Evolutionary conservation across 2,113 vertebrate genomes (phyloP).

Genomic region (Syrmaticus mikado): DNA sequence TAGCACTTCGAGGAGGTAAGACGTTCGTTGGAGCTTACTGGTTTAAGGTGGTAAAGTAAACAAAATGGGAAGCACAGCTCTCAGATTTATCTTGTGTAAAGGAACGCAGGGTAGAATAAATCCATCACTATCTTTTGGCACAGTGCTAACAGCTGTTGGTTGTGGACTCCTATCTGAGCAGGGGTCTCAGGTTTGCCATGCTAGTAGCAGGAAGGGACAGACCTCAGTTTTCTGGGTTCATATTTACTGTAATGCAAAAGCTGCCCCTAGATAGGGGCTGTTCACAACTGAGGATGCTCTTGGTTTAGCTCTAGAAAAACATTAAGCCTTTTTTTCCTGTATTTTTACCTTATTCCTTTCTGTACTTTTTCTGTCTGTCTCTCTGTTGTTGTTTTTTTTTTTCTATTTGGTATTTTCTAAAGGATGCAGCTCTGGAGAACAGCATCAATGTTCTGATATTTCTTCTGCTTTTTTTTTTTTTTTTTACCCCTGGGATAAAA

Average conservation of each 20-base stretch:
- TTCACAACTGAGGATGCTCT: background rate
- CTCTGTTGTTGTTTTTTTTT: background rate
- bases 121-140: background rate
- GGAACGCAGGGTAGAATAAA: background rate
- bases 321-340: background rate
- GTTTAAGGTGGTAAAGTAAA: background rate
- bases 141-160: background rate
- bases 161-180: background rate
- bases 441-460: fast-evolving
- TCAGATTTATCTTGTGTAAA: background rate
- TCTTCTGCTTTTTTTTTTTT: background rate
- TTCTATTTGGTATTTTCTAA: background rate
- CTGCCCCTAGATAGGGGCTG: background rate
- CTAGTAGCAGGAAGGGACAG: background rate
- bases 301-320: background rate
- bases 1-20: background rate
- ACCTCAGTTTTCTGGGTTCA: background rate
- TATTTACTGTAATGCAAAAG: background rate
- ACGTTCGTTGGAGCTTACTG: background rate
- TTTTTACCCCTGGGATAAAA: background rate
- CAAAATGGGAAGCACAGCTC: background rate
- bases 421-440: background rate
- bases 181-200: background rate
- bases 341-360: too few species aligned
- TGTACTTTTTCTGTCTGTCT: too few species aligned